Evolutionary conservation across 2,797 vertebrate species (phyloP).

Genomic region (Gephyroberyx darwinii): DNA sequence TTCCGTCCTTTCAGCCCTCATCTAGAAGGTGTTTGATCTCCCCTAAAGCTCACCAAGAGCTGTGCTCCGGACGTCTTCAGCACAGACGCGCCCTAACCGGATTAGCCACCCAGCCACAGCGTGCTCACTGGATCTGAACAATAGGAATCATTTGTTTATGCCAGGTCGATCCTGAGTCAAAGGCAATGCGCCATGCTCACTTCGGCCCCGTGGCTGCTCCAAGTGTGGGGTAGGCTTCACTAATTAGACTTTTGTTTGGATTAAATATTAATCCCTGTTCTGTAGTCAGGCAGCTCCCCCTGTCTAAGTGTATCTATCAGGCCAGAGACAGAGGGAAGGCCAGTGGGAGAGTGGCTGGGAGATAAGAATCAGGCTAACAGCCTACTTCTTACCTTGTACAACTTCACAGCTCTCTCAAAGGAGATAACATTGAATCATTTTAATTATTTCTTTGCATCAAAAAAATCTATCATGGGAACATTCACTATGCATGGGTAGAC

Average conservation of each 20-base stretch:
- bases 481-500: constrained; percentile 36
- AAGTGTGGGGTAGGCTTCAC: constrained; percentile 40
- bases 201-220: constrained; percentile 21
- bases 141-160: constrained; percentile 44
- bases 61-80: constrained; percentile 59
- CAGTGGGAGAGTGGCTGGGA: constrained; percentile 18
- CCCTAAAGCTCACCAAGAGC: constrained; percentile 9
- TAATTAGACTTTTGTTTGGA: constrained; percentile 76
- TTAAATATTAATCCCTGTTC: constrained; percentile 70
- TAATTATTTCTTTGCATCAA: constrained; percentile 50
- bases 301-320: constrained; percentile 49
- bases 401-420: constrained; percentile 32
- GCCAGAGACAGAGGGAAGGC: constrained; percentile 33
- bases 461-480: constrained; percentile 31
- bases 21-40: constrained; percentile 76
- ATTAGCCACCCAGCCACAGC: constrained; percentile 59
- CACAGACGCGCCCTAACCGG: constrained; percentile 70
- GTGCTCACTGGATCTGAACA: constrained; percentile 40
- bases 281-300: constrained; percentile 36
- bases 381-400: constrained; percentile 18
- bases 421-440: constrained; percentile 51
- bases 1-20: constrained; percentile 68
- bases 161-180: constrained; percentile 25
- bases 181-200: constrained; percentile 24
- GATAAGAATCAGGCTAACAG: constrained; percentile 48